Conservation (phyloP, 2,797 vertebrate species). For the Anguilla obscura region DNA sequence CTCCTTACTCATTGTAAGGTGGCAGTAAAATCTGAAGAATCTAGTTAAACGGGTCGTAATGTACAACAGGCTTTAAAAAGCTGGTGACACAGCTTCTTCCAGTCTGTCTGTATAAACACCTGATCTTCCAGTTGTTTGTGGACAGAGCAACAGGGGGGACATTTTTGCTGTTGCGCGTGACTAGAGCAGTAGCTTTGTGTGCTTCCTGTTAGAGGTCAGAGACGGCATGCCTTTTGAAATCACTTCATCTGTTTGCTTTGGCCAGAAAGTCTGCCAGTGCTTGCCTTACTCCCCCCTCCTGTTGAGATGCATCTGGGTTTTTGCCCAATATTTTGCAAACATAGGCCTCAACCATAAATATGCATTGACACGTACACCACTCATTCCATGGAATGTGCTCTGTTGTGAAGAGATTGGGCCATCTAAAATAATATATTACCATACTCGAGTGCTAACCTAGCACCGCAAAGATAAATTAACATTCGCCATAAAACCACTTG, state of each 20-base stretch:
- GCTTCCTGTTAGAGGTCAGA: background rate
- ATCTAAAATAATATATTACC: background rate
- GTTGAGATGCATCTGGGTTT: background rate
- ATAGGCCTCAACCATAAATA: background rate
- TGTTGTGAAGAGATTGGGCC: background rate
- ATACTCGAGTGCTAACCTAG: too few relatives aligned
- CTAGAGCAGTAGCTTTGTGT: background rate
- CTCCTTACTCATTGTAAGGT: conserved; percentile 11
- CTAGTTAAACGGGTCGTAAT: conserved; percentile 39
- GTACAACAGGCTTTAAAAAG: conserved; percentile 24
- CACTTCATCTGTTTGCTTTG: background rate
- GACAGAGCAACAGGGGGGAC: background rate
- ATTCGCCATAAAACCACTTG: too few relatives aligned
- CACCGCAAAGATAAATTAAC: too few relatives aligned
- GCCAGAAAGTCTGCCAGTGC: background rate
- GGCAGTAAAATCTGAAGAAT: conserved; percentile 33
- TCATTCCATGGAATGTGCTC: background rate
- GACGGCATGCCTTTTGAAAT: background rate
- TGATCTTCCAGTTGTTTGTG: conserved; percentile 9
- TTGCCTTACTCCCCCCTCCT: background rate
- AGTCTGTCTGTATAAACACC: conserved; percentile 30
- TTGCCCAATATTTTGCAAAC: background rate
- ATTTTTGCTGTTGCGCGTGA: conserved; percentile 9
- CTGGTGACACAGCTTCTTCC: conserved; percentile 22
- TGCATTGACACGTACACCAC: background rate